These are phyloP conservation scores for Eptatretus burgeri DNA, from an alignment of 2,113 vertebrate species.

Conservation along the genomic window DNA sequence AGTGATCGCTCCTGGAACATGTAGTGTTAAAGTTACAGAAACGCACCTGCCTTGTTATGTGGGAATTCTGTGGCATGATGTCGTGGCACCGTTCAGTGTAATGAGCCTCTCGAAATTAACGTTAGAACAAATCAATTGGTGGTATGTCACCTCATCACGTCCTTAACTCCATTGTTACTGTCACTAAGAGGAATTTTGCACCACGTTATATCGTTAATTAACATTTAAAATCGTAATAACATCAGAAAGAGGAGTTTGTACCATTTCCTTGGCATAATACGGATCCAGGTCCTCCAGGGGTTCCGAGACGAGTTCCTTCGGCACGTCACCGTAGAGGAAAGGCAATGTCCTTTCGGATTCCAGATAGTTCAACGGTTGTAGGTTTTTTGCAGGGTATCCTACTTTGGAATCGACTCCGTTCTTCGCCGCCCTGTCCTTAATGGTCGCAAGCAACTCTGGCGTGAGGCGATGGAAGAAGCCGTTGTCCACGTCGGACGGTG, in stretches of 20 bases:
- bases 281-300: slow-evolving; percentile 2
- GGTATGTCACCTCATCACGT: too few relatives aligned
- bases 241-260: neutral
- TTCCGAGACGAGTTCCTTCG: slow-evolving; percentile 4
- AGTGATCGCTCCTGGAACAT: too few relatives aligned
- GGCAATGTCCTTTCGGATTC: slow-evolving; percentile 3
- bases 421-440: neutral
- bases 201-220: too few relatives aligned
- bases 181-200: too few relatives aligned
- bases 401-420: neutral
- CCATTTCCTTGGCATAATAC: neutral
- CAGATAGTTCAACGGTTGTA: neutral
- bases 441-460: neutral
- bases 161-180: too few relatives aligned
- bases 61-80: too few relatives aligned
- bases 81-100: too few relatives aligned
- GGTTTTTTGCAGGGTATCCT: neutral
- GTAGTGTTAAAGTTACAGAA: too few relatives aligned
- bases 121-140: too few relatives aligned
- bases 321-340: slow-evolving; percentile 6
- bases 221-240: too few relatives aligned
- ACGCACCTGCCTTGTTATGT: too few relatives aligned
- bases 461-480: slow-evolving; percentile 1
- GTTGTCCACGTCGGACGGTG: neutral
- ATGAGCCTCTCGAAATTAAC: too few relatives aligned